Base-by-base conservation (phyloP, 2,797 vertebrate genomes). In the Paramormyrops hopkinsi region DNA sequence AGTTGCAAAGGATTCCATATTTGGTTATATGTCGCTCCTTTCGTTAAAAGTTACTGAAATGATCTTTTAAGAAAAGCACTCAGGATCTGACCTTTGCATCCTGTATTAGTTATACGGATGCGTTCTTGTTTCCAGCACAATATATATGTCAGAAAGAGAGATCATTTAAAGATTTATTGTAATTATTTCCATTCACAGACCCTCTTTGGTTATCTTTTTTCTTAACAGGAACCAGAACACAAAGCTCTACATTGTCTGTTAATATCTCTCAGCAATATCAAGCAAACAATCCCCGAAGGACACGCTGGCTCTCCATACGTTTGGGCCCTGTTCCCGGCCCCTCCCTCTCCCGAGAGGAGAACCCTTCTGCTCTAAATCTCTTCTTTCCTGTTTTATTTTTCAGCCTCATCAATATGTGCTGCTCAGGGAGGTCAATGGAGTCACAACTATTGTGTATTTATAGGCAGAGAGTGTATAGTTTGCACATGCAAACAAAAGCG, bases 401-500 rank as follows among this genome's bases (percentile, higher is more conserved):
- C 51, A 12, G 41, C 88, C 85, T 89, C 85, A 56, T 86, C 88
- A 86, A 59, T 37, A 22, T 3, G 59, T 69, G 54, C 56, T 46
- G 48, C 56, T 89, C 29, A 3, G 14, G 56, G 76, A 73, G 56
- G 59, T 65, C 44, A 89, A 50, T 33, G 54, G 25, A 44, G 62
- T 65, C 84, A 56, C 14, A 56, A 50, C 88, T 12, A 86, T 69
- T 69, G 88, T 86, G 82, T 25, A 53, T 69, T 89, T 73, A 41
- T 37, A 48, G 82, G 56, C 48, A 54, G 54, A 51, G 22, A 53
- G 50, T 59, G 88, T 86, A 86, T 69, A 86, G 83, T 89, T 62
- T 89, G 56, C 84, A 82, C 85, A 86, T 86, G 82, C 33, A 73
- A 89, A 89, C 88, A 89, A 89, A 69, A 29, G 82, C 48, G 4